Evolutionary conservation across 2,797 vertebrate genomes (phyloP).

Genomic region (Chrosomus eos): DNA sequence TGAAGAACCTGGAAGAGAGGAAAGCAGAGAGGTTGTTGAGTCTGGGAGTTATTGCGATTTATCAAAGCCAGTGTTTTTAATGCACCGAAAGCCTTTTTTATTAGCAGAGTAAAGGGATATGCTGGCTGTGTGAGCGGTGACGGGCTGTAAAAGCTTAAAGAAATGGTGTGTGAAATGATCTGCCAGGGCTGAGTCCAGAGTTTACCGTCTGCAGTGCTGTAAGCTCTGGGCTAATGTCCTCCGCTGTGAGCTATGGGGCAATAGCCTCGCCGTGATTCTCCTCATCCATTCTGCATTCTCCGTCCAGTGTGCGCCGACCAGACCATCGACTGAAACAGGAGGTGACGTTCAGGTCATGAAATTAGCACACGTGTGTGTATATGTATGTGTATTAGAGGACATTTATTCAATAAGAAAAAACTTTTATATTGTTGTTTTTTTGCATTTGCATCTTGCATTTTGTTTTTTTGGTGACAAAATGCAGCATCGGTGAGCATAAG

Average conservation of each 20-base stretch:
- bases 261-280: slow-evolving; percentile 60
- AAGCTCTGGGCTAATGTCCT: slow-evolving; percentile 54
- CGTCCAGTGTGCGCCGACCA: slow-evolving; percentile 67
- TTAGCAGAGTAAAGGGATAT: slow-evolving; percentile 47
- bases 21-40: slow-evolving; percentile 22
- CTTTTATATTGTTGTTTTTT: no score
- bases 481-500: no score
- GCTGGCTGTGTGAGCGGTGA: slow-evolving; percentile 38
- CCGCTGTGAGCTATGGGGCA: slow-evolving; percentile 52
- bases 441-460: no score
- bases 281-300: slow-evolving; percentile 60
- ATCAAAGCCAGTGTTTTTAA: slow-evolving; percentile 41
- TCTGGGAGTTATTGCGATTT: slow-evolving; percentile 28
- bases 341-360: background rate
- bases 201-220: slow-evolving; percentile 67
- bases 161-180: slow-evolving; percentile 63
- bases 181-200: slow-evolving; percentile 34
- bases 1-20: slow-evolving; percentile 62
- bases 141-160: slow-evolving; percentile 43
- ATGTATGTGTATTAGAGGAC: no score
- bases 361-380: background rate
- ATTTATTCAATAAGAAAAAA: no score
- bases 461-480: no score
- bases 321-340: slow-evolving; percentile 71
- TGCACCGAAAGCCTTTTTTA: slow-evolving; percentile 37